These are phyloP conservation scores for Pollimyrus isidori DNA, from an alignment of 2,113 vertebrate genomes.

Conservation along the genomic window DNA sequence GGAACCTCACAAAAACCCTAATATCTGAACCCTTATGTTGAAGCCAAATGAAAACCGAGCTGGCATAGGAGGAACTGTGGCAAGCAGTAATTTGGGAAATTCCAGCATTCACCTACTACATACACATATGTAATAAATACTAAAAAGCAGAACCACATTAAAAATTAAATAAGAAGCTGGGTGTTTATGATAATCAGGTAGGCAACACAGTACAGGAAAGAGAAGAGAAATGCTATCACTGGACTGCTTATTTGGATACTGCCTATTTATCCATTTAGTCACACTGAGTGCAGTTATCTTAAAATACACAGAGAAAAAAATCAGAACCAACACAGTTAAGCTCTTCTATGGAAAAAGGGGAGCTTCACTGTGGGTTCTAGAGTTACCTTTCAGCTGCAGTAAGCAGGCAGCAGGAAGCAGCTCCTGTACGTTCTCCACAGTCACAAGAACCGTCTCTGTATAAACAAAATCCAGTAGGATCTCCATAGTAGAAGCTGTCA, in stretches of 20 bases:
- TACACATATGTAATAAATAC: neutral
- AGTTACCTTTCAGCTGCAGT: conserved; percentile 91
- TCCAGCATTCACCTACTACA: neutral
- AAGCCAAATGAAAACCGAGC: neutral
- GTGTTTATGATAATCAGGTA: neutral
- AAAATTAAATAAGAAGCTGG: neutral
- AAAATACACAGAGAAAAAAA: neutral
- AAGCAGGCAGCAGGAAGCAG: conserved; percentile 90
- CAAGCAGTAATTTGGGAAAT: neutral
- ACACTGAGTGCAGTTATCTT: neutral
- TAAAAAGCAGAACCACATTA: neutral
- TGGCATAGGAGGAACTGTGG: neutral
- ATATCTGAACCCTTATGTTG: neutral
- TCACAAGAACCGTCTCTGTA: conserved; percentile 93
- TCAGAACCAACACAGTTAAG: neutral
- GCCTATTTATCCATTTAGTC: neutral
- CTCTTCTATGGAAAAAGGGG: neutral
- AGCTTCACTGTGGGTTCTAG: neutral
- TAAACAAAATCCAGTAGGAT: conserved; percentile 97
- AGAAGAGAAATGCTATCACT: neutral
- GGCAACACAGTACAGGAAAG: neutral
- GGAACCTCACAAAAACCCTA: neutral
- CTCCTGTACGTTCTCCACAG: conserved; percentile 95
- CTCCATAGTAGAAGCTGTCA: conserved; percentile 96
- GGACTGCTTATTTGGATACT: neutral